Evolutionary conservation across 1,140 invertebrate genomes (phyloP), one percentile per base, ranked within the genome.

Genomic region (Lutraria rhynchaena): DNA sequence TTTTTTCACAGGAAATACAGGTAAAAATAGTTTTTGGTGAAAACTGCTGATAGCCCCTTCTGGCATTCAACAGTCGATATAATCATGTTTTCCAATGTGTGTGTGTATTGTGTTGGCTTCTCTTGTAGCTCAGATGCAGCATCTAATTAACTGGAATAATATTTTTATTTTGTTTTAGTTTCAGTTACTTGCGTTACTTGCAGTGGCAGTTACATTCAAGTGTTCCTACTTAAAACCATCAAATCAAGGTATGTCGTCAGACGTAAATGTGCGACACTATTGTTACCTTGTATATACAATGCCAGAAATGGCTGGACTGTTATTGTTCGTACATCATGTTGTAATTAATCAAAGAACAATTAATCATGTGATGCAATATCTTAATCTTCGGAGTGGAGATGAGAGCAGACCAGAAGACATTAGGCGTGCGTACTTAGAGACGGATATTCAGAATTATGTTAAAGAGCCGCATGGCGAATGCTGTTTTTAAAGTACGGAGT

Each of bases 401-500:
- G n/a, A n/a, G n/a, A n/a, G n/a, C n/a, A n/a, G n/a, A n/a, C n/a
- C n/a, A n/a, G n/a, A n/a, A n/a, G n/a, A n/a, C n/a, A n/a, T n/a
- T n/a, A n/a, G n/a, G n/a, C n/a, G n/a, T n/a, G n/a, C n/a, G 5
- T 53, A 53, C 51, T n/a, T 53, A 17, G 51, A 53, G 19, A 53
- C 5, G 19, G 19, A 53, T 53, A 53, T 53, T 53, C 51, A 53
- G 51, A 11, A 53, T n/a, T n/a, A n/a, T n/a, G n/a, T n/a, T 9
- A 53, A 17, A 11, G 51, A 53, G 51, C 51, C 19, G 19, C 5
- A 9, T 53, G 19, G 51, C 51, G 7, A 53, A 53, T 53, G 51
- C n/a, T 53, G 24, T 53, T 53, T 53, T 53, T 53, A 53, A 53
- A 53, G 51, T 53, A 53, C 51, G 51, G 51, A 53, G 51, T 53